Percentiles rank a stretch among this genome's conserved stretches.
Conservation (phyloP, 2,888 invertebrate genomes). For the Agriotes lineatus region DNA sequence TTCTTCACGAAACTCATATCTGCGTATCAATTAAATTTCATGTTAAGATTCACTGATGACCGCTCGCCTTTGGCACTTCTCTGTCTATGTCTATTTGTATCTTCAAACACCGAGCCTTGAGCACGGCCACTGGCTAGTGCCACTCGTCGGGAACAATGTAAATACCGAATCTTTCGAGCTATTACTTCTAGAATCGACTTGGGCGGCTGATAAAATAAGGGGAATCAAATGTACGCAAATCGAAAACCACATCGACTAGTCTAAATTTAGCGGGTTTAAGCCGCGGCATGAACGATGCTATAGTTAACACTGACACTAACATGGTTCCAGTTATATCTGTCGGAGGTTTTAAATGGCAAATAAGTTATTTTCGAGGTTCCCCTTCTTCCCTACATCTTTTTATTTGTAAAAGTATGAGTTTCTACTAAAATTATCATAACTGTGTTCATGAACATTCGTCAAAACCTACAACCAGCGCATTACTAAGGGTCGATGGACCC, state of each 20-base stretch:
- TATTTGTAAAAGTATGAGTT: neutral
- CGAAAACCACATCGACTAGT: conserved; percentile 32
- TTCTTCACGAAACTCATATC: conserved; percentile 64
- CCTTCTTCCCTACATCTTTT: neutral
- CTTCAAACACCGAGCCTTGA: conserved; percentile 38
- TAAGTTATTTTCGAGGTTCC: conserved; percentile 15
- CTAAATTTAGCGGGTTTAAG: conserved; percentile 36
- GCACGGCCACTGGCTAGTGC: conserved; percentile 39
- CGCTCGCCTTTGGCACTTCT: conserved; percentile 37
- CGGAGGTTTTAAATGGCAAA: conserved; percentile 24
- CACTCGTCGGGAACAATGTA: conserved; percentile 38
- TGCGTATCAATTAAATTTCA: conserved; percentile 25
- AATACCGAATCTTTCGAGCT: conserved; percentile 33
- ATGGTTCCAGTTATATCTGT: neutral
- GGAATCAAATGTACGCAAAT: conserved; percentile 39
- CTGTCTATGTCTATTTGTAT: conserved; percentile 45
- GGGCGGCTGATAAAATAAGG: conserved; percentile 30
- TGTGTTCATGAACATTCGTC: too few relatives aligned
- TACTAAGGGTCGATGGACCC: too few relatives aligned
- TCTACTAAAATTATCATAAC: neutral
- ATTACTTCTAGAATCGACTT: conserved; percentile 17
- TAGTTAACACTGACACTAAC: conserved; percentile 12
- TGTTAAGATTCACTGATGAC: conserved; percentile 27
- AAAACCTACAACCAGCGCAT: too few relatives aligned
- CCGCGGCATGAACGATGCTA: conserved; percentile 20